A percentile compares a stretch with the other conserved stretches of the same genome.
phyloP scores from a whole-genome alignment of 2,888 invertebrate genomes.

The Brachypalpus laphriformis region DNA sequence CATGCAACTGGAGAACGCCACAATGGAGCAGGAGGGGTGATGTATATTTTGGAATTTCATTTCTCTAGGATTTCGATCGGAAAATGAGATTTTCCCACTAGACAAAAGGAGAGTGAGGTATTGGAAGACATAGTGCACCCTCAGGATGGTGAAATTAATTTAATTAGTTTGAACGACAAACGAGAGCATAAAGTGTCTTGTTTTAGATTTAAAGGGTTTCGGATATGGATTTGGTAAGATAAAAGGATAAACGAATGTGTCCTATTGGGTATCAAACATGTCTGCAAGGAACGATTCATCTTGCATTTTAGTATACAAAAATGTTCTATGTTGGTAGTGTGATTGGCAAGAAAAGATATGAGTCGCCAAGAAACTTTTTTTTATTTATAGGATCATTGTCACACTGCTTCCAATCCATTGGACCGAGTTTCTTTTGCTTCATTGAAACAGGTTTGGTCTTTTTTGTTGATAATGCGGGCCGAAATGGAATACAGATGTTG shows the following conservation, averaged over 20 bases:
- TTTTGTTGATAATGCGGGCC: no score
- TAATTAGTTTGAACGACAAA: constrained; percentile 44
- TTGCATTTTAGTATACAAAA: neutral
- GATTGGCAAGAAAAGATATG: neutral
- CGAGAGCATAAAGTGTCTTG: neutral
- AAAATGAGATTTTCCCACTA: constrained; percentile 7
- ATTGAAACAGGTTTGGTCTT: no score
- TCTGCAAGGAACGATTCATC: neutral
- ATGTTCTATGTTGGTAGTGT: neutral
- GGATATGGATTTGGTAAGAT: neutral
- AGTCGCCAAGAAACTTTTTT: no score
- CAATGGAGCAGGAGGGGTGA: no score
- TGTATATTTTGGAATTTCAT: constrained; percentile 9
- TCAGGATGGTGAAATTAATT: constrained; percentile 46
- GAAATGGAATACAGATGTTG: no score
- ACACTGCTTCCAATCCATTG: no score
- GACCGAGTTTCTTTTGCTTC: no score
- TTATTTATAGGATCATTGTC: no score
- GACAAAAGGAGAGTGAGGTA: neutral
- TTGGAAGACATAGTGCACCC: constrained; percentile 39
- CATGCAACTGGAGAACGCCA: neutral
- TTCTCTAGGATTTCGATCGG: constrained; percentile 9
- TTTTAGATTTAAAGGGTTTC: neutral
- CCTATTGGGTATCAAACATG: constrained; percentile 7
- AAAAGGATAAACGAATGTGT: constrained; percentile 19